Evolutionary conservation across 1,140 invertebrate genomes (phyloP).

Genomic region (Tetranychus urticae): DNA sequence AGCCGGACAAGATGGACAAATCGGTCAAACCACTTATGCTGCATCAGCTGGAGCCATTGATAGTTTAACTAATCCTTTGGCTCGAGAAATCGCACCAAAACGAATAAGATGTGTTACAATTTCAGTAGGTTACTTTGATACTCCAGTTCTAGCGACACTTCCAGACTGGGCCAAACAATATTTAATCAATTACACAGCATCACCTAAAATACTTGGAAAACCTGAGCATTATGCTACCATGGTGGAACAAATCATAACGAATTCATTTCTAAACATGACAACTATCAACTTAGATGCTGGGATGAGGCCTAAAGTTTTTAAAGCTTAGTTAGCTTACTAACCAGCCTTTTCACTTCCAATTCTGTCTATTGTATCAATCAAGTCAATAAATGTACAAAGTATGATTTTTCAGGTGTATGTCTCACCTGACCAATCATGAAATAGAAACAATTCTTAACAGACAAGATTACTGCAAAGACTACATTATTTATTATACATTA

Average conservation of each 20-base stretch:
- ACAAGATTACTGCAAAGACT: too few relatives aligned
- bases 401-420: too few relatives aligned
- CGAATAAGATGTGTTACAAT: slow-evolving; percentile 30
- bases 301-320: slow-evolving; percentile 22
- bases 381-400: too few relatives aligned
- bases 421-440: too few relatives aligned
- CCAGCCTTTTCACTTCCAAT: too few relatives aligned
- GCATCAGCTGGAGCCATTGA: slow-evolving; percentile 30
- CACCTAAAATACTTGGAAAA: slow-evolving; percentile 58
- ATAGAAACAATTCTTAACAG: too few relatives aligned
- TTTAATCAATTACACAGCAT: slow-evolving; percentile 52
- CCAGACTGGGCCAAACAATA: slow-evolving; percentile 22
- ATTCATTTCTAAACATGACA: slow-evolving; percentile 81
- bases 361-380: too few relatives aligned
- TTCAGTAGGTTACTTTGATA: slow-evolving; percentile 29
- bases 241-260: slow-evolving; percentile 63
- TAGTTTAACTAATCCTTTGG: slow-evolving; percentile 28
- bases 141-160: slow-evolving; percentile 20
- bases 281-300: slow-evolving; percentile 78
- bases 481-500: too few relatives aligned
- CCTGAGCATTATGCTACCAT: slow-evolving; percentile 72
- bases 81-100: slow-evolving; percentile 23
- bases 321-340: too few relatives aligned
- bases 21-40: slow-evolving; percentile 49
- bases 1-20: slow-evolving; percentile 86